Conservation (phyloP, 2,113 vertebrate species). For the Gasterosteus nipponicus region DNA sequence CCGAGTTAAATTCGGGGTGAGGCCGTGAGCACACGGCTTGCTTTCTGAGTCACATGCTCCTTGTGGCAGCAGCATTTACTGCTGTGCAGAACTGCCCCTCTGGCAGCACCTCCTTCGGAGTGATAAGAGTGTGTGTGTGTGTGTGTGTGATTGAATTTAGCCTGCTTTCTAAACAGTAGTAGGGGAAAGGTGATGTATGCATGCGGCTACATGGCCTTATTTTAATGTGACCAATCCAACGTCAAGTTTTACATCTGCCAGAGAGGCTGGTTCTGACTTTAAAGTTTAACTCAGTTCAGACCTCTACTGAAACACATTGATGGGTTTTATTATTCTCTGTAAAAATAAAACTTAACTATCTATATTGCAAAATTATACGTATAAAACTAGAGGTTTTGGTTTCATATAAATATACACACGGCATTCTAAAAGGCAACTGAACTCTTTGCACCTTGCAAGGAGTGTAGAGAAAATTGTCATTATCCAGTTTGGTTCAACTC, state of each 20-base stretch:
- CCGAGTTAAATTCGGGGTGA: constrained; percentile 14
- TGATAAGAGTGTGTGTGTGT: constrained; percentile 33
- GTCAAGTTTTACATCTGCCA: background rate
- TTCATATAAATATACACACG: background rate
- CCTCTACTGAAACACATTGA: background rate
- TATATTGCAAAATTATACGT: background rate
- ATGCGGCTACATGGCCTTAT: constrained; percentile 11
- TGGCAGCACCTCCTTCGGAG: constrained; percentile 30
- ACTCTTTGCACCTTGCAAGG: background rate
- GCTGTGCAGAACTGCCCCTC: constrained; percentile 13
- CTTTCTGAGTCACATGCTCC: constrained; percentile 13
- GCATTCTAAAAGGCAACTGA: background rate
- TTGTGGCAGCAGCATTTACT: constrained; percentile 21
- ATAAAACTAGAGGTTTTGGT: background rate
- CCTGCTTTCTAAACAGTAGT: constrained; percentile 25
- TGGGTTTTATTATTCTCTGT: background rate
- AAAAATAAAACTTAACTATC: background rate
- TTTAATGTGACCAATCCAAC: constrained; percentile 22
- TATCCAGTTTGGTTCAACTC: background rate
- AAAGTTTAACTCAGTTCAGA: background rate
- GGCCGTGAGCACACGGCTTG: background rate
- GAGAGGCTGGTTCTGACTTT: background rate
- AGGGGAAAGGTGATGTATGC: constrained; percentile 12
- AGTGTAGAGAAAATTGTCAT: background rate
- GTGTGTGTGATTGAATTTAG: constrained; percentile 48